Evolutionary conservation across 2,113 vertebrate species (phyloP), one percentile per base, ranked within the genome.

Genomic region (Saimiri boliviensis): DNA sequence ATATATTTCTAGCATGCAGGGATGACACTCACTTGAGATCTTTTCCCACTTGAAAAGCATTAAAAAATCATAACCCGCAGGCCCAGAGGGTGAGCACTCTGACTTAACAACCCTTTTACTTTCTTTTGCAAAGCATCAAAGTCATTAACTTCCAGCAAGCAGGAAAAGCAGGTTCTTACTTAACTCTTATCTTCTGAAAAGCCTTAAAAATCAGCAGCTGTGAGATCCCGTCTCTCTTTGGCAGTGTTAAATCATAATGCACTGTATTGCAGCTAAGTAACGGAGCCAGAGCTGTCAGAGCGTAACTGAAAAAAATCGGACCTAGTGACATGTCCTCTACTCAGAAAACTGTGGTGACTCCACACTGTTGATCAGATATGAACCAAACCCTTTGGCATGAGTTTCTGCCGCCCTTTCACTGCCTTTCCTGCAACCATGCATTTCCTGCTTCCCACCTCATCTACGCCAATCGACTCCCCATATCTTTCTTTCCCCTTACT

Each of bases 91-190:
- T 27, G 71, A 95, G 90, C 87, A 40, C 92, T 89, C 58, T 73
- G 95, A 90, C 94, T 96, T 96, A 93, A 97, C 95, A 92, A 88
- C 63, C 76, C 87, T 45, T 66, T 74, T 35, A 54, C 94, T 92
- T 96, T 74, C 94, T 89, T 94, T 73, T 47, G 84, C 88, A 85
- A 81, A 92, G 87, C 90, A 91, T 73, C 81, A n/a, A 93, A 88
- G 93, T 85, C 88, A 88, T 95, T 96, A 94, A 90, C 71, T 95
- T 97, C 25, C 40, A 88, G 93, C 66, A 54, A 86, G 81, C 80
- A 12, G 63, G 90, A 86, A 90, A 77, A 92, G 63, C n/a, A 27
- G 60, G 91, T 90, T 74, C 82, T 92, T 86, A 81, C 80, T 95
- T 82, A 96, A 87, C 80, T 70, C 70, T 21, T 5, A 42, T 45